A percentile compares a stretch with the other conserved stretches of the same genome.
Conservation (phyloP, 2,888 invertebrate genomes). For the Salpingus planirostris region DNA sequence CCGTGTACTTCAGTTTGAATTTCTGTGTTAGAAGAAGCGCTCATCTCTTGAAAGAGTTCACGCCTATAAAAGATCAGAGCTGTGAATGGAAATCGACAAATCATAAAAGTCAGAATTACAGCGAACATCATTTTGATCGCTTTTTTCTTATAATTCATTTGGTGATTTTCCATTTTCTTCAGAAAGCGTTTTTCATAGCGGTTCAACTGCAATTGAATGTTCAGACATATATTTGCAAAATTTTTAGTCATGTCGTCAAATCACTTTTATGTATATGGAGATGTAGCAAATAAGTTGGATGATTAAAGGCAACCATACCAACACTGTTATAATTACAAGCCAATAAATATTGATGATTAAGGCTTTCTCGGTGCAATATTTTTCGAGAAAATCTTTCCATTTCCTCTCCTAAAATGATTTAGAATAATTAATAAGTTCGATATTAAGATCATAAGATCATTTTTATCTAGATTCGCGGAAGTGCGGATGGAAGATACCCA, state of each 20-base stretch:
- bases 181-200: slow-evolving; percentile 54
- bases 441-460: not conserved
- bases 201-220: slow-evolving; percentile 49
- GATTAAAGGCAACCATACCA: slow-evolving; percentile 70
- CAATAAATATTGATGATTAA: slow-evolving; percentile 61
- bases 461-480: no score
- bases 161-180: slow-evolving; percentile 52
- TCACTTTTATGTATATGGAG: slow-evolving; percentile 60
- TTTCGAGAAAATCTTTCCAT: slow-evolving; percentile 70
- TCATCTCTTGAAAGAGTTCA: slow-evolving; percentile 38
- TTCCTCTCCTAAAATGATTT: slow-evolving; percentile 48
- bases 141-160: slow-evolving; percentile 55
- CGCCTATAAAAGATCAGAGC: slow-evolving; percentile 58
- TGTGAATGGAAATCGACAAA: slow-evolving; percentile 68
- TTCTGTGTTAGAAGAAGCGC: not conserved
- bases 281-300: slow-evolving; percentile 67
- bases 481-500: no score
- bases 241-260: slow-evolving; percentile 1
- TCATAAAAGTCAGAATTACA: slow-evolving; percentile 56
- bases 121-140: slow-evolving; percentile 64
- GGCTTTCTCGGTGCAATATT: slow-evolving; percentile 64
- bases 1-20: slow-evolving; percentile 12
- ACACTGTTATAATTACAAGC: slow-evolving; percentile 63
- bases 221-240: not conserved
- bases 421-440: not conserved